These are phyloP conservation scores for Drosophila paranaensis DNA, from an alignment of 2,888 invertebrate genomes.

Conservation along the genomic window DNA sequence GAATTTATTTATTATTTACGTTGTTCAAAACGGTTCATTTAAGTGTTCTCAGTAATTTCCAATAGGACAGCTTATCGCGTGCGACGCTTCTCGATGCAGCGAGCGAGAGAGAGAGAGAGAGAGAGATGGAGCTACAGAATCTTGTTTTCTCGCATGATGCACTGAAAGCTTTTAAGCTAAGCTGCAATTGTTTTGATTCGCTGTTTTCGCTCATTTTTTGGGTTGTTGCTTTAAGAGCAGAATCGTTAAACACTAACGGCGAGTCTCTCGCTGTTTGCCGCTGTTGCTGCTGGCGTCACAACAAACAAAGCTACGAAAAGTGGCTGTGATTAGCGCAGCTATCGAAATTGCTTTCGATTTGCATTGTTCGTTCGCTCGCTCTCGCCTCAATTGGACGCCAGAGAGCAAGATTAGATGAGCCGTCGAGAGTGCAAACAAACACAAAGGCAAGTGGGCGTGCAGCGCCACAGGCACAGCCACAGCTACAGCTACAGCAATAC, in stretches of 20 bases:
- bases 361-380: constrained; percentile 23
- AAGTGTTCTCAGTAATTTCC: neutral
- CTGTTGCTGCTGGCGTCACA: constrained; percentile 9
- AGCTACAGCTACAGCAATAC: constrained; percentile 11
- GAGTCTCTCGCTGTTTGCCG: neutral
- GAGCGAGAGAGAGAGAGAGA: neutral
- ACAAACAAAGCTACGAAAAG: constrained; percentile 25
- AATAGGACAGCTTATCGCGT: constrained; percentile 1
- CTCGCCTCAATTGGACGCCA: neutral
- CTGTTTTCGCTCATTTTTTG: neutral
- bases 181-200: constrained; percentile 13
- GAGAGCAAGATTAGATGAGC: constrained; percentile 16
- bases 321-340: constrained; percentile 34
- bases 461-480: neutral
- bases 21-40: neutral
- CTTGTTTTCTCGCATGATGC: constrained; percentile 1
- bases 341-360: constrained; percentile 37
- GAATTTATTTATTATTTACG: neutral
- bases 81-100: neutral
- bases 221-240: constrained; percentile 4
- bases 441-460: constrained; percentile 43
- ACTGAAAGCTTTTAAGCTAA: constrained; percentile 9
- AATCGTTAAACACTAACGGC: constrained; percentile 27
- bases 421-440: constrained; percentile 15
- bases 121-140: neutral